Conservation (phyloP, 92 coral and sea anemone species). For the Anthopleura xanthogrammica region DNA sequence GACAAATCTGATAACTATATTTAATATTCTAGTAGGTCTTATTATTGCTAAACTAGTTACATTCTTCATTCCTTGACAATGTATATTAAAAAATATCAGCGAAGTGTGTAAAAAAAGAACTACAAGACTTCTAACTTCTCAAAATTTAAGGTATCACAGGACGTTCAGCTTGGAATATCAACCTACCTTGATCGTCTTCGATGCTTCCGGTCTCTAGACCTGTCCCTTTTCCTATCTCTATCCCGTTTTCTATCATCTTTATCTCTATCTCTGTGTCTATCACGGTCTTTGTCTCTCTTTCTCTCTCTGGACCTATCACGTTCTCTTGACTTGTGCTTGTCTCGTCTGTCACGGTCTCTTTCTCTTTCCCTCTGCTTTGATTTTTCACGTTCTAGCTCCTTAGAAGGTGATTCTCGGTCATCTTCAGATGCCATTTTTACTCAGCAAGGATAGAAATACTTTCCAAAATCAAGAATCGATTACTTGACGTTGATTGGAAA, state of each 20-base stretch:
- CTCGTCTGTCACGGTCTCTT: slow-evolving; percentile 52
- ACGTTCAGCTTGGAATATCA: not conserved
- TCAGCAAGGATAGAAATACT: not conserved
- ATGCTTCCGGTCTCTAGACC: slow-evolving; percentile 74
- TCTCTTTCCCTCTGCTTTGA: slow-evolving; percentile 48
- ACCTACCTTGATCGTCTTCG: slow-evolving; percentile 70
- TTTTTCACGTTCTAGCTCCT: slow-evolving; percentile 30
- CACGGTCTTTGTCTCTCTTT: slow-evolving; percentile 58
- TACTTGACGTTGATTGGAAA: not conserved
- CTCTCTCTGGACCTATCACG: slow-evolving; percentile 70
- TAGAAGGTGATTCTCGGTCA: slow-evolving; percentile 26
- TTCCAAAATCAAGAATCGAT: not conserved
- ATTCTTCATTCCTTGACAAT: too few species aligned
- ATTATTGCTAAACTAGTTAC: too few species aligned
- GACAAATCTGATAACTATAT: too few species aligned
- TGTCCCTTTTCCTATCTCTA: slow-evolving; percentile 71
- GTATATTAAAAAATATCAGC: too few species aligned
- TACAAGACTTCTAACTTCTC: too few species aligned
- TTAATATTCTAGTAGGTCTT: too few species aligned
- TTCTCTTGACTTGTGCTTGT: slow-evolving; percentile 54
- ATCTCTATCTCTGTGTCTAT: slow-evolving; percentile 65
- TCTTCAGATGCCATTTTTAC: slow-evolving; percentile 23
- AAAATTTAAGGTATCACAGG: not conserved
- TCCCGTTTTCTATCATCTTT: slow-evolving; percentile 54
- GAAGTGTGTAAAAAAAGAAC: too few species aligned